Evolutionary conservation across 64 coral and sea anemone species (phyloP).

Genomic region (Pocillopora verrucosa): DNA sequence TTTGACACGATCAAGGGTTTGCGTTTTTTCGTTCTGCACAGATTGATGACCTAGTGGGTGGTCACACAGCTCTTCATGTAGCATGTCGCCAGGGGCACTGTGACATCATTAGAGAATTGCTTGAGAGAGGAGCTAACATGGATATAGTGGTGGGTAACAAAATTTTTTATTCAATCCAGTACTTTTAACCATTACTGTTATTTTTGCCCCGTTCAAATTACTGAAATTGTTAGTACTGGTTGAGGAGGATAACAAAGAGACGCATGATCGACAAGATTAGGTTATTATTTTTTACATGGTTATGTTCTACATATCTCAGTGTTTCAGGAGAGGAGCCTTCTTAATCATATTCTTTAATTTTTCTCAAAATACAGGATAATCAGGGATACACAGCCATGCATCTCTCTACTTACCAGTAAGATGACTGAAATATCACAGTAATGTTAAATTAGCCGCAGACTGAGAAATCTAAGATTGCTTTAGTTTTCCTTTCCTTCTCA

Average conservation of each 20-base stretch:
- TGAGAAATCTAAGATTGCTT: too few relatives aligned
- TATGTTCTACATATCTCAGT: too few relatives aligned
- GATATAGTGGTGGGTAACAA: neutral
- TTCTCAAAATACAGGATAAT: slow-evolving; percentile 20
- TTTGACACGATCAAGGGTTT: neutral
- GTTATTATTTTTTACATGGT: too few relatives aligned
- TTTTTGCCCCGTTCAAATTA: neutral
- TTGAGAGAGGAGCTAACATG: too few relatives aligned
- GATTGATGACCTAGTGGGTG: slow-evolving; percentile 19
- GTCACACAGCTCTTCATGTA: slow-evolving; percentile 41
- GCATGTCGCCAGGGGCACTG: slow-evolving; percentile 50
- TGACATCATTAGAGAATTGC: slow-evolving; percentile 43
- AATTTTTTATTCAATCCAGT: neutral
- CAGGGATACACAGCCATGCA: slow-evolving; percentile 63
- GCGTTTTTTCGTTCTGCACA: neutral
- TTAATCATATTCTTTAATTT: neutral
- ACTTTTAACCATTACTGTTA: neutral
- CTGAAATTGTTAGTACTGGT: too few relatives aligned
- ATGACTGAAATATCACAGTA: too few relatives aligned
- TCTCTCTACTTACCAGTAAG: slow-evolving; percentile 50
- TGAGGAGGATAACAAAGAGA: too few relatives aligned
- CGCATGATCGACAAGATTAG: too few relatives aligned
- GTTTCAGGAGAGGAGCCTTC: too few relatives aligned
- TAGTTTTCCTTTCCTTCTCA: too few relatives aligned
- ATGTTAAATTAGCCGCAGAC: too few relatives aligned